Conservation (phyloP, 2,113 vertebrate species). For the Glaucidium brasilianum region DNA sequence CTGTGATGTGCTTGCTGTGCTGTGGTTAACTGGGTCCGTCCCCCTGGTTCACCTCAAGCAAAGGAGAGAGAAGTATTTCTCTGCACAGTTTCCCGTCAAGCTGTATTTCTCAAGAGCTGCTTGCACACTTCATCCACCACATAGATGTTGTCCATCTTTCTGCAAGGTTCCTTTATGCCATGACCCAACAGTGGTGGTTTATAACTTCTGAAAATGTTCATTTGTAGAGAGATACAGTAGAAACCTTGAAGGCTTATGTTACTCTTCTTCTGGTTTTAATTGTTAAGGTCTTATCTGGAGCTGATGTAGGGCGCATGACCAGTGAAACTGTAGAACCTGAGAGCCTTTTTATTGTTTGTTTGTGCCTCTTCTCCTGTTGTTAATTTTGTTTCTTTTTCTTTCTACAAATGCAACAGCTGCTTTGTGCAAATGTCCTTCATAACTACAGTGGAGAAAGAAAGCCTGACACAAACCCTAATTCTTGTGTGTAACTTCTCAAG, state of each 20-base stretch:
- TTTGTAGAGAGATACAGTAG: not conserved
- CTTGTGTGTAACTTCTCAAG: not conserved
- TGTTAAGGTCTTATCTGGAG: not conserved
- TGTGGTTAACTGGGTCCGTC: not conserved
- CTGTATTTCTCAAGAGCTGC: not conserved
- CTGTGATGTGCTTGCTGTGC: not conserved
- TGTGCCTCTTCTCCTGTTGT: not conserved
- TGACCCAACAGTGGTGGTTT: not conserved
- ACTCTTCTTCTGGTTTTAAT: not conserved
- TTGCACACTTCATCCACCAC: not conserved
- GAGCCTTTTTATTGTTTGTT: not conserved
- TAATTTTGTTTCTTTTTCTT: not conserved
- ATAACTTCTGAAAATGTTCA: not conserved
- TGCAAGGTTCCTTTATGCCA: not conserved
- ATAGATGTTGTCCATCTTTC: not conserved
- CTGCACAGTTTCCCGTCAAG: accelerated
- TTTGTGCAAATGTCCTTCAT: not conserved
- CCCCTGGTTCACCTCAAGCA: not conserved
- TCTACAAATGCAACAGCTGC: not conserved
- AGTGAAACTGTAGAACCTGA: not conserved
- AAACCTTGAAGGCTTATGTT: not conserved
- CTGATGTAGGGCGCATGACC: not conserved
- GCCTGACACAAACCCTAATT: not conserved
- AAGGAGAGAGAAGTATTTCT: not conserved
- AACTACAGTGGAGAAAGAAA: not conserved